Conservation (phyloP, 2,888 invertebrate genomes). For the Dynastes hyllus region DNA sequence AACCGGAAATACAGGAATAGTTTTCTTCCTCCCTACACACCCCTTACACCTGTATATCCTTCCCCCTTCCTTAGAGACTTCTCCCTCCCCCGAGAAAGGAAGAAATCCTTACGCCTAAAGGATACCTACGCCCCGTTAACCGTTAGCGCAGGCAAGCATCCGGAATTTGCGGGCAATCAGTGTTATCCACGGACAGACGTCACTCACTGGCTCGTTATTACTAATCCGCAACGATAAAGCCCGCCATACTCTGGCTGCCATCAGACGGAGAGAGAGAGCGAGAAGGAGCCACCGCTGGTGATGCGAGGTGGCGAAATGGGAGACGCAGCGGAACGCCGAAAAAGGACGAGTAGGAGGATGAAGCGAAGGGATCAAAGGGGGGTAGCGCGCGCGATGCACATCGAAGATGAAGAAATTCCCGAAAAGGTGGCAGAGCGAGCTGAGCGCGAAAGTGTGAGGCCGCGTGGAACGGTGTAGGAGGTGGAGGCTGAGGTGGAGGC, state of each 20-base stretch:
- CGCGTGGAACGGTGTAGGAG: slow-evolving; percentile 46
- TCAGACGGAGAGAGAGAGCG: background rate
- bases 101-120: too few species aligned
- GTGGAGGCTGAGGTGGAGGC: slow-evolving; percentile 52
- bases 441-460: slow-evolving; percentile 24
- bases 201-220: slow-evolving; percentile 49
- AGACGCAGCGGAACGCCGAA: slow-evolving; percentile 8
- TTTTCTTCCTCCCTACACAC: too few species aligned
- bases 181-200: slow-evolving; percentile 48
- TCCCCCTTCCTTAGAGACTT: too few species aligned
- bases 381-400: background rate
- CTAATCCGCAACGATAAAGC: slow-evolving; percentile 46
- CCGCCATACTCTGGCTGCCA: slow-evolving; percentile 1
- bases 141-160: background rate
- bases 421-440: slow-evolving; percentile 48
- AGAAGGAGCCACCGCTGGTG: background rate
- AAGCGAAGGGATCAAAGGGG: background rate
- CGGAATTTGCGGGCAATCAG: slow-evolving; percentile 47
- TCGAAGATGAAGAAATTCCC: slow-evolving; percentile 52
- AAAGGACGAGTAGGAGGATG: background rate
- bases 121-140: too few species aligned
- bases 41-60: too few species aligned
- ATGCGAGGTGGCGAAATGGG: background rate
- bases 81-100: too few species aligned
- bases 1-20: too few species aligned